Evolutionary conservation across 53 echinoderm and acorn worm genomes (phyloP).

Genomic region (Echinometra lucunter): DNA sequence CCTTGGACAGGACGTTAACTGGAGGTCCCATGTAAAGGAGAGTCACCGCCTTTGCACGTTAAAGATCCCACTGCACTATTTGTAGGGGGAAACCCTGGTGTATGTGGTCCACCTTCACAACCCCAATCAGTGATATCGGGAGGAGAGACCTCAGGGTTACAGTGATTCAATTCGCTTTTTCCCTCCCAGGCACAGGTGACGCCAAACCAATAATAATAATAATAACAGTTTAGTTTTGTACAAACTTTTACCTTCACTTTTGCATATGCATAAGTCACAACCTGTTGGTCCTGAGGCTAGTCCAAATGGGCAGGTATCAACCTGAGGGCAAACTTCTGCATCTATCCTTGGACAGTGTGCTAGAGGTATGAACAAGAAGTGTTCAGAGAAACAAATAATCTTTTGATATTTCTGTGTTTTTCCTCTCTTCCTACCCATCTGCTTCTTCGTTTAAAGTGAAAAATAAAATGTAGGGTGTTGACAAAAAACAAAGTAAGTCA

Average conservation of each 20-base stretch:
- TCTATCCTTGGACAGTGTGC: conserved; percentile 42
- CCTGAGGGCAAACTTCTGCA: conserved; percentile 16
- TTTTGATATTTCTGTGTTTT: not conserved
- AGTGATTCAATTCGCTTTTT: too few species aligned
- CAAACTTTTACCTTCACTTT: conserved; percentile 44
- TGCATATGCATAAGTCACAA: conserved; percentile 67
- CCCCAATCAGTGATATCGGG: too few species aligned
- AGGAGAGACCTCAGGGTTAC: too few species aligned
- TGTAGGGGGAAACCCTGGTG: too few species aligned
- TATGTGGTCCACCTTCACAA: too few species aligned
- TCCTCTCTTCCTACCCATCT: not conserved
- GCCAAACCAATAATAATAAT: too few species aligned
- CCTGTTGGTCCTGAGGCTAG: conserved; percentile 63
- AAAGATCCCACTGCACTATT: too few species aligned
- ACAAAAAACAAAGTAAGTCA: not conserved
- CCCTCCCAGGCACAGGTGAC: too few species aligned
- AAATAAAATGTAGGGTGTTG: not conserved
- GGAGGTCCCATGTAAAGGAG: too few species aligned
- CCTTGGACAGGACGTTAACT: too few species aligned
- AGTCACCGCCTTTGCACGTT: too few species aligned
- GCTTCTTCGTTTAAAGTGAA: not conserved
- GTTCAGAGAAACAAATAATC: not conserved
- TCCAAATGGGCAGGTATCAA: conserved; percentile 57
- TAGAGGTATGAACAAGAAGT: not conserved
- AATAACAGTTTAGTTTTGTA: too few species aligned